phyloP scores from a whole-genome alignment of 2,888 invertebrate species.

The Melinopterus prodromus region DNA sequence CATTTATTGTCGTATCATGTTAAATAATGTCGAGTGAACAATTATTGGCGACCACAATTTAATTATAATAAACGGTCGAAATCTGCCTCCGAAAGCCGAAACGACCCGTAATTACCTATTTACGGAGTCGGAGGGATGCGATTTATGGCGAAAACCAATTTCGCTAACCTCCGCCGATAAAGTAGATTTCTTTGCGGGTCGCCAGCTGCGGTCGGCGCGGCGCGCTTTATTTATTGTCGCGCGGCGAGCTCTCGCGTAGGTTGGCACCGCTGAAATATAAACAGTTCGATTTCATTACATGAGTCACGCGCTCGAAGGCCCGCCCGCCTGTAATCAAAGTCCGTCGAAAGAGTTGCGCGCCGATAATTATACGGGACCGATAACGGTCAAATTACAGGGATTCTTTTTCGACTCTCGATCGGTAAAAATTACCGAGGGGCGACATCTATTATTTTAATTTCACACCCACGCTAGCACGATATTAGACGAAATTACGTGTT shows the following conservation, averaged over 20 bases:
- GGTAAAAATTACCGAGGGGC: background rate
- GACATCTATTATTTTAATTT: slow-evolving; percentile 4
- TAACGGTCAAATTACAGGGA: slow-evolving; percentile 4
- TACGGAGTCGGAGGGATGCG: background rate
- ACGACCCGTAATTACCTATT: background rate
- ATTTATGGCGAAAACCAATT: slow-evolving; percentile 25
- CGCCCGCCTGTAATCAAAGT: background rate
- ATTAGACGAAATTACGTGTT: background rate
- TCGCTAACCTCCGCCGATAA: slow-evolving; percentile 20
- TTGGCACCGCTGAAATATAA: slow-evolving; percentile 19
- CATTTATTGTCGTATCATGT: too few relatives aligned
- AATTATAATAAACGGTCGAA: background rate
- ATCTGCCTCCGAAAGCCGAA: background rate
- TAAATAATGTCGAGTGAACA: background rate
- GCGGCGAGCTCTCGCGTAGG: slow-evolving; percentile 10
- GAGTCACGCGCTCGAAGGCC: slow-evolving; percentile 13
- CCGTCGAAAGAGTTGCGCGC: background rate
- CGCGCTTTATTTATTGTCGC: slow-evolving; percentile 20
- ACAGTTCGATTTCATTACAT: slow-evolving; percentile 29
- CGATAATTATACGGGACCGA: slow-evolving; percentile 4
- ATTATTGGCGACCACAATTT: background rate
- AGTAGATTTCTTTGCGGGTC: slow-evolving; percentile 20
- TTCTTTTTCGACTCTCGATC: background rate
- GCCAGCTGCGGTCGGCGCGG: slow-evolving; percentile 18
- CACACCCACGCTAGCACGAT: background rate